phyloP scores from a whole-genome alignment of 2,797 vertebrate species.

The Ceyx erithaca region DNA sequence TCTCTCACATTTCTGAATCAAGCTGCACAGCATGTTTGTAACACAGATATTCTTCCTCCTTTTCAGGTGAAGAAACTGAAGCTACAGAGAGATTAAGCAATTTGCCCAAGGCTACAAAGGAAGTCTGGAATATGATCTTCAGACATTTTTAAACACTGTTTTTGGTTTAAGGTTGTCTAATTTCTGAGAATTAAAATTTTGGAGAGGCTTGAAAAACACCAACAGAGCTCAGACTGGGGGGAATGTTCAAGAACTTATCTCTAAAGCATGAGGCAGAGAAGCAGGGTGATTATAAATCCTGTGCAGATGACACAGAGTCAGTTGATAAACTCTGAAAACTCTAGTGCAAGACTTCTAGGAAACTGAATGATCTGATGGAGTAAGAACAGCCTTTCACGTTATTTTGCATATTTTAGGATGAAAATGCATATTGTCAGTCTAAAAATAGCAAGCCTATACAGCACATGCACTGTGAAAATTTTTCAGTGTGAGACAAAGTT shows the following conservation, averaged over 20 bases:
- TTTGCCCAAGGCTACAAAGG: background rate
- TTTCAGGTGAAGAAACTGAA: constrained; percentile 12
- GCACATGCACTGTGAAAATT: background rate
- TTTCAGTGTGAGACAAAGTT: background rate
- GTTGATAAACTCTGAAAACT: background rate
- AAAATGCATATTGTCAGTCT: background rate
- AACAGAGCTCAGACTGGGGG: background rate
- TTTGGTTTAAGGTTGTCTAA: background rate
- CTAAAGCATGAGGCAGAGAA: background rate
- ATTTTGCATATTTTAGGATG: background rate
- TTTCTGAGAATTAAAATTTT: constrained; percentile 16
- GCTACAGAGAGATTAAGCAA: background rate
- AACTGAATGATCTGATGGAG: background rate
- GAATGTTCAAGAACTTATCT: background rate
- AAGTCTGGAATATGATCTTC: background rate
- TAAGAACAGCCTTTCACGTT: constrained; percentile 6
- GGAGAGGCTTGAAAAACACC: background rate
- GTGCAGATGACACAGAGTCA: background rate
- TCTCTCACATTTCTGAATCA: background rate
- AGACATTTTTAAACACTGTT: constrained; percentile 9
- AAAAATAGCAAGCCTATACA: background rate
- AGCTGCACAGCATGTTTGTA: background rate
- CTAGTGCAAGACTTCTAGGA: background rate
- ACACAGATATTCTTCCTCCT: background rate
- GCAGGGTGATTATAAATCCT: background rate